Evolutionary conservation across 2,797 vertebrate species (phyloP).

Genomic region (Lagocephalus sceleratus): DNA sequence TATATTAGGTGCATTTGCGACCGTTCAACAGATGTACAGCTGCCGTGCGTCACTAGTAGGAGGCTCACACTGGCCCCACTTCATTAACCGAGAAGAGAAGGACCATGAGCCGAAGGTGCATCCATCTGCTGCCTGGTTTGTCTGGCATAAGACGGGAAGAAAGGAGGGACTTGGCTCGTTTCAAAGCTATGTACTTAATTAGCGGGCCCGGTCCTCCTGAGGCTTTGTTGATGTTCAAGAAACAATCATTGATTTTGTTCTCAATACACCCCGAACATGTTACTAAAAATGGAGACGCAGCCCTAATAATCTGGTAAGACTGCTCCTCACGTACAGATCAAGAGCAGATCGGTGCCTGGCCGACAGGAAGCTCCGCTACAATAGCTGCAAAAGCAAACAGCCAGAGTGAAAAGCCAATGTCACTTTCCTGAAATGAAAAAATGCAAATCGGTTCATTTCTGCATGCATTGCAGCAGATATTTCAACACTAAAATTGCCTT

Average conservation of each 20-base stretch:
- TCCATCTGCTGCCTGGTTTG: no score
- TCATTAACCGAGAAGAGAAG: no score
- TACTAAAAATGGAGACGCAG: conserved; percentile 51
- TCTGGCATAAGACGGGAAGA: conserved; percentile 1
- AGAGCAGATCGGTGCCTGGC: conserved; percentile 44
- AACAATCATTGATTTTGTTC: conserved; percentile 55
- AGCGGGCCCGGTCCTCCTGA: conserved; percentile 16
- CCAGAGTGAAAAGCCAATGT: conserved; percentile 33
- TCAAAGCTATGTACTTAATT: conserved; percentile 41
- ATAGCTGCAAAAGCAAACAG: conserved; percentile 43
- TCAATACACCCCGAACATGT: conserved; percentile 34
- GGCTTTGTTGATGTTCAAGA: conserved; percentile 36
- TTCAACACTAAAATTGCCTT: background rate
- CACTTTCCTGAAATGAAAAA: conserved; percentile 30
- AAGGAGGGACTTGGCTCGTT: conserved; percentile 29
- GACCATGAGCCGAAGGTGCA: no score
- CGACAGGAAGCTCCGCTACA: conserved; percentile 58
- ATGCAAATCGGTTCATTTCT: conserved; percentile 13
- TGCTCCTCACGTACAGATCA: conserved; percentile 45
- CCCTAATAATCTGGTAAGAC: conserved; percentile 33
- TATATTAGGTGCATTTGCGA: no score
- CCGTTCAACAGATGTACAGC: no score
- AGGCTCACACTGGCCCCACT: no score
- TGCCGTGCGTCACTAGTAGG: no score
- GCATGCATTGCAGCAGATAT: conserved; percentile 17